Base-by-base conservation (phyloP, 37 sponge, comb jelly and placozoan genomes). In the Cladorhizidae sp. region DNA sequence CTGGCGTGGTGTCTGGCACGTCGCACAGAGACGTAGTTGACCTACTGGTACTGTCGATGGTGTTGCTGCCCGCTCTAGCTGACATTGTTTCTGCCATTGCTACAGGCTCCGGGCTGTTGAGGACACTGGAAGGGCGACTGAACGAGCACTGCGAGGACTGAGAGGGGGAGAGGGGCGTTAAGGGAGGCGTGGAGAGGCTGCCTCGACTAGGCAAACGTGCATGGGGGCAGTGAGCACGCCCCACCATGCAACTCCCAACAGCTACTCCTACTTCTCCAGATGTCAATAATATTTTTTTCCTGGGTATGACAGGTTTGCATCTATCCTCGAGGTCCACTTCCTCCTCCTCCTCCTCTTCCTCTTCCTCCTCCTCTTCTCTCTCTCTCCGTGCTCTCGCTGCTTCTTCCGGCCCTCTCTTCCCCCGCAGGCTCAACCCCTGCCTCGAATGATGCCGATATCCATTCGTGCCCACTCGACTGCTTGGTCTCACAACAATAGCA, bases 1-100 rank as follows among this genome's bases (percentile, higher is more conserved):
- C 63, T 18, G 92, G 87, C 23, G 87, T 80, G 22, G 36, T 72
- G 33, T 65, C 67, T 11, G 91, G 91, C 6, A 87, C 83, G 35
- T 42, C 86, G 41, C 76, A 70, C 0, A 82, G 90, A 25, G 91
- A 82, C 29, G 63, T 64, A 74, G 85, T 85, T 12, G 93, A 83
- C 7, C 89, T 87, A 56, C 49, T 76, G 50, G 74, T 83, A 38
- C 72, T 57, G 18, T 86, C 79, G 29, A 70, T 75, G 69, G 67
- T 36, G 22, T 61, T 68, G 18, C 40, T 62, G 55, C 40, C n/a
- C n/a, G n/a, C n/a, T n/a, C n/a, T 32, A 33, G 43, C 39, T 61
- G 28, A 7, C 25, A 17, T 28, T 61, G 28, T 28, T 17, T 28
- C 62, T 23, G 12, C 5, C 8, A 29, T 29, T 3, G 20, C 38